Conservation (phyloP, 2,888 invertebrate genomes). For the Malthinus flaveolus region DNA sequence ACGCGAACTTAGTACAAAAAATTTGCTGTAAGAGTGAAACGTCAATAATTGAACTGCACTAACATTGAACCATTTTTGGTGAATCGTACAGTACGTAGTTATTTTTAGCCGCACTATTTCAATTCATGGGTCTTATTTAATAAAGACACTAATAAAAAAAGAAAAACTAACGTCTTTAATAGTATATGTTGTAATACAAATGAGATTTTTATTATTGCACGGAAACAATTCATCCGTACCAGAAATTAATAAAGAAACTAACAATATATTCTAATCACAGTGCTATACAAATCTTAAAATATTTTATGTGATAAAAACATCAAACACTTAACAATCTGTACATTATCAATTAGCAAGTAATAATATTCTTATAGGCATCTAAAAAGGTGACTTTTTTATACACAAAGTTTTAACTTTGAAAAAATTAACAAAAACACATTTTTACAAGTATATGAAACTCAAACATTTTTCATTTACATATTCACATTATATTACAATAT, state of each 20-base stretch:
- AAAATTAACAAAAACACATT: conserved; percentile 11
- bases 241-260: conserved; percentile 37
- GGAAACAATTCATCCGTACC: conserved; percentile 28
- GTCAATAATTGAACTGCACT: no score
- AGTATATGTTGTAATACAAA: conserved; percentile 40
- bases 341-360: conserved; percentile 9
- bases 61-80: no score
- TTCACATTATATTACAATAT: conserved; percentile 28
- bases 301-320: conserved; percentile 42
- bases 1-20: no score
- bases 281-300: conserved; percentile 45
- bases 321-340: conserved; percentile 42
- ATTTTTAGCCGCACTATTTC: no score
- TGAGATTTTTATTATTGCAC: conserved; percentile 41
- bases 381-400: not conserved
- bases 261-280: conserved; percentile 47
- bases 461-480: conserved; percentile 16
- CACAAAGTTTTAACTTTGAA: conserved; percentile 15
- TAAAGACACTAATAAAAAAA: not conserved
- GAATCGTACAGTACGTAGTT: no score
- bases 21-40: no score
- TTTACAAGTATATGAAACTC: not conserved
- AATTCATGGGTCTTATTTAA: no score
- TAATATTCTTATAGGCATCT: not conserved
- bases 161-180: conserved; percentile 48